Conservation (phyloP, 2,113 vertebrate genomes). For the Podilymbus podiceps region DNA sequence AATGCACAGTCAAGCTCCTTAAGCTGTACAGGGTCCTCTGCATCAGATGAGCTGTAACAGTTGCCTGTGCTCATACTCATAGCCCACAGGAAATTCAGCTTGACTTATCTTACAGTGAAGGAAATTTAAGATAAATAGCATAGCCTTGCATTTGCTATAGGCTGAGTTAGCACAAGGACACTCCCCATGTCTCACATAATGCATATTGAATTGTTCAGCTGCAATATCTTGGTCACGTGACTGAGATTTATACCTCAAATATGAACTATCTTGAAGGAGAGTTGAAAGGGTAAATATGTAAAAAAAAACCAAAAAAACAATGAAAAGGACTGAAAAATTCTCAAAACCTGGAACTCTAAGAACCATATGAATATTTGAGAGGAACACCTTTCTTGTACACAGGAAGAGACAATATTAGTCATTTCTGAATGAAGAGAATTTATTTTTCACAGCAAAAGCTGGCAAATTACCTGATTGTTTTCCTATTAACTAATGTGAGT, state of each 20-base stretch:
- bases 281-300: background rate
- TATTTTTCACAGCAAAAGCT: background rate
- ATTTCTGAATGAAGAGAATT: background rate
- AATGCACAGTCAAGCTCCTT: background rate
- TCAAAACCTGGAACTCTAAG: background rate
- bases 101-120: background rate
- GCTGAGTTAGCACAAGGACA: conserved; percentile 10
- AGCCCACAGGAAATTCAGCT: background rate
- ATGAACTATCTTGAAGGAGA: background rate
- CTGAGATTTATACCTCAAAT: background rate
- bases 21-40: background rate
- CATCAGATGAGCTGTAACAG: background rate
- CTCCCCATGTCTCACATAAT: background rate
- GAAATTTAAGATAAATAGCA: background rate
- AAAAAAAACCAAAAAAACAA: background rate
- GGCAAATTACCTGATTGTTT: conserved; percentile 11
- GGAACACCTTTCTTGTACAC: background rate
- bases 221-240: background rate
- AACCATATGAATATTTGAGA: background rate
- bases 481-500: background rate
- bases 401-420: background rate
- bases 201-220: background rate
- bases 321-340: background rate
- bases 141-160: background rate
- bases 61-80: background rate